Base-by-base conservation (phyloP, 2,113 vertebrate species). In the Ceratotherium simum region DNA sequence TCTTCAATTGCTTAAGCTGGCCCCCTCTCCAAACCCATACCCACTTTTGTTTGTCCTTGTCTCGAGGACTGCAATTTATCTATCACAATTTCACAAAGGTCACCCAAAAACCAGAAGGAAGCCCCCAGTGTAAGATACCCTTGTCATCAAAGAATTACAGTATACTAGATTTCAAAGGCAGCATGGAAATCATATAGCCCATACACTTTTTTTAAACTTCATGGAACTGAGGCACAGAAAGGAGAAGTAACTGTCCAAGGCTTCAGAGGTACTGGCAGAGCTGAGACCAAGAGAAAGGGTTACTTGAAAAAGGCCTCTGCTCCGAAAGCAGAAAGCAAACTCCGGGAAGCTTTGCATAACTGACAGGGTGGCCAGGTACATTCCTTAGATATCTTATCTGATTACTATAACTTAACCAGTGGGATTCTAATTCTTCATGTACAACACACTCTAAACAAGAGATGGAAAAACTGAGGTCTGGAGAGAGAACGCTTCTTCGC, bases 401-500 rank as follows among this genome's bases (percentile, higher is more conserved):
- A 78, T 56, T 70, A 78, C 29, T 60, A 1, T 54, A 69, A 73
- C 70, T 83, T 84, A 95, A 51, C 48, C 54, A 85, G 14, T 18
- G 33, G 31, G 70, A 90, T 65, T 91, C 90, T 70, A 96, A 92
- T 54, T 70, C 90, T 96, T 85, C 56, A 72, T 8, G 20, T 60
- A 10, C 11, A 97, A 89, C 20, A 96, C 2, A 89, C 20, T 93
- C 58, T 85, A 75, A 89, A 86, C 27, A 86, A 96, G 29, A 70
- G 14, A 62, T 12, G 36, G 10, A 81, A 96, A 94, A 95, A 58
- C 1, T 65, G 18, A 60, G 36, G 3, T 62, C 36, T 13, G 48
- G 73, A 93, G 39, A 60, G 16, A 90, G 31, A 91, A 85, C 69
- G 65, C 69, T 88, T 95, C 84, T 82, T 85, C 92, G 81, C 25